Evolutionary conservation across 2,797 vertebrate species (phyloP).

Genomic region (Babyrousa celebensis): DNA sequence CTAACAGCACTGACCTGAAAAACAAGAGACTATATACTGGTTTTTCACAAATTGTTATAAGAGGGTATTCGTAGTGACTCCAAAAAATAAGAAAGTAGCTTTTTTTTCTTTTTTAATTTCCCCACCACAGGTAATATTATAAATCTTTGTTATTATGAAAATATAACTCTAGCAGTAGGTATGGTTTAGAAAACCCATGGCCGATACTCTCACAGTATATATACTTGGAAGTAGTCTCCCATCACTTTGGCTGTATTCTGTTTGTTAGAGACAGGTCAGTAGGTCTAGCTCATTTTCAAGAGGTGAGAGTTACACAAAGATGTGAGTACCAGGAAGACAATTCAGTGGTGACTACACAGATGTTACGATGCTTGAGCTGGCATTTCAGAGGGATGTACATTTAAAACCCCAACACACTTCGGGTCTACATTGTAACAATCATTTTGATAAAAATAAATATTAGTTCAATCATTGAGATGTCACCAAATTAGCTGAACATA

Average conservation of each 20-base stretch:
- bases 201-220: neutral
- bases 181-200: neutral
- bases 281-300: neutral
- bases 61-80: neutral
- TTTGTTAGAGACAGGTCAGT: neutral
- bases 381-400: neutral
- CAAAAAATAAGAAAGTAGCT: neutral
- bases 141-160: constrained; percentile 7
- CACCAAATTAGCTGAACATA: neutral
- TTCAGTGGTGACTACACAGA: neutral
- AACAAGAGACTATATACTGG: neutral
- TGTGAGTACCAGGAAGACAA: neutral
- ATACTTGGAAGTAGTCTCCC: neutral
- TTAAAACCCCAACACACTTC: neutral
- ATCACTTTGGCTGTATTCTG: neutral
- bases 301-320: neutral
- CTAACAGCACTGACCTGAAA: neutral
- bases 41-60: neutral
- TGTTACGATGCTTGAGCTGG: neutral
- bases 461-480: neutral
- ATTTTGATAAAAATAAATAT: constrained; percentile 29
- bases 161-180: neutral
- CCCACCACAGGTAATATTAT: neutral
- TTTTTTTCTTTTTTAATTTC: neutral
- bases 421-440: neutral